Evolutionary conservation across 2,888 invertebrate species (phyloP), one percentile per base, ranked within the genome.

Genomic region (Habroteleia sp.): DNA sequence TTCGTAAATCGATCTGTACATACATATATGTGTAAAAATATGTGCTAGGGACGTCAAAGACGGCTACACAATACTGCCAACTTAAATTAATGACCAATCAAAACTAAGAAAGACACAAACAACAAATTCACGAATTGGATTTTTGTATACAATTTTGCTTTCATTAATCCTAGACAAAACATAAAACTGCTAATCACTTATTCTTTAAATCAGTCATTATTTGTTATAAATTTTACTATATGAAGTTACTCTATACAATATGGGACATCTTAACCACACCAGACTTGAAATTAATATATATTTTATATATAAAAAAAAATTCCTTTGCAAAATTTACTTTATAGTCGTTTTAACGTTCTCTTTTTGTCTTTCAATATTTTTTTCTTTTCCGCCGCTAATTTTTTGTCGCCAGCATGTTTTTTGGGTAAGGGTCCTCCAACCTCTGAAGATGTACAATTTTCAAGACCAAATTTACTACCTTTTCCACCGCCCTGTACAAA

Each of bases 351-450:
- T 60, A 96, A 90, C 79, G 94, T 94, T 89, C 95, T 92, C 89
- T 95, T 96, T 89, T 95, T 95, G 84, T 96, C 95, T 90, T 95
- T 95, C 81, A 93, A 89, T 81, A 93, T 90, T 86, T 93, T 93
- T 85, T 93, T 93, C 87, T 93, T 93, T 80, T 94, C 94, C 14
- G 93, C 92, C 7, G 92, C 87, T 62, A 92, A 88, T 90, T 93
- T 94, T 89, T 93, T 95, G 84, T 94, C 94, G 63, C 93, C 93
- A n/a, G 94, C 95, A 89, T 94, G 95, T 87, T 95, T 96, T 90
- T 96, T 96, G 54, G 95, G 94, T 84, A 93, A 90, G 46, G 96
- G 95, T 31, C 94, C 95, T 79, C 92, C 93, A 74, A 91, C 91
- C 39, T 89, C 87, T 29, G 85, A 81, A 68, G 88, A 84, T 27